Base-by-base conservation (phyloP, 2,113 vertebrate genomes). In the Acinonyx jubatus region DNA sequence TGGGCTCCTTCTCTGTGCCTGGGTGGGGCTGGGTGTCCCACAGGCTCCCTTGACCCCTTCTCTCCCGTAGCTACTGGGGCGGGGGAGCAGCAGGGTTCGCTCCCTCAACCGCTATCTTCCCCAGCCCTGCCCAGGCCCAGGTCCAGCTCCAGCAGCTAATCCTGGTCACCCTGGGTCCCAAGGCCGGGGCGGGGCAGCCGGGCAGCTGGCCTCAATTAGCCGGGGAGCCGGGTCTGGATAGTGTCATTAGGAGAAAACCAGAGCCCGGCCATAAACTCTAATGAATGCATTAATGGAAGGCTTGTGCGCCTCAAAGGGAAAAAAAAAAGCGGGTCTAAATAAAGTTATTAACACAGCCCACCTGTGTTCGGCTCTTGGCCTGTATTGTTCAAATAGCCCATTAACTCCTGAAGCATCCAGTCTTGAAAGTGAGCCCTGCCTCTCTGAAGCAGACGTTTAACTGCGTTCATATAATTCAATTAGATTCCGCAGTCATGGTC, bases 301-400 rank as follows among this genome's bases (percentile, higher is more conserved):
- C 99, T 99, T 99, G 98, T 98, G 98, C 97, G 90, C 98, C 99
- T 98, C 98, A 99, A 99, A 99, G 99, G 98, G 98, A 95, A 84
- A 94, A 97, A 98, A 98, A 98, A 99, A 98, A 94, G 97, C 96
- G 69, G 98, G 98, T 98, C 99, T 99, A 99, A 99, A 99, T 99
- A 99, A 99, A 99, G 99, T 99, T 99, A 99, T 99, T 99, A 99
- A 99, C 98, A 98, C 98, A 98, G 99, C 99, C 99, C 97, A 99
- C 99, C 99, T 98, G 99, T 98, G 99, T 99, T 99, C 96, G 97
- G 98, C 97, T 98, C 99, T 97, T 91, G 96, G 98, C 99, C 98
- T 98, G 90, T 97, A 98, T 98, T 98, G 98, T 98, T 99, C 98
- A 99, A 99, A 99, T 98, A 98, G 98, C 98, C 99, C 98, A 99